Percentiles rank a stretch among this genome's conserved stretches.
Conservation (phyloP, 1,140 invertebrate genomes). For the Vanessa tameamea region DNA sequence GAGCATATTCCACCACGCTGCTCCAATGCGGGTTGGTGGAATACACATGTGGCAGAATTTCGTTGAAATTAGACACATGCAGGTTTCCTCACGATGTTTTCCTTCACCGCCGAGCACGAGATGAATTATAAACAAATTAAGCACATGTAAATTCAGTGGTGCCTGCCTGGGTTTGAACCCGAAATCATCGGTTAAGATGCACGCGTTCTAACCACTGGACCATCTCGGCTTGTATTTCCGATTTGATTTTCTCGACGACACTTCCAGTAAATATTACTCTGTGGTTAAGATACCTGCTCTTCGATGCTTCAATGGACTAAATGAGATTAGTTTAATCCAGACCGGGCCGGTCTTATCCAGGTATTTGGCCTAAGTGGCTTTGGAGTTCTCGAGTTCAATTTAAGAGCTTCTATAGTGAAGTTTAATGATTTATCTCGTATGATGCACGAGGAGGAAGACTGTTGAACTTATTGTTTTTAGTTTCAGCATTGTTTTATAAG, state of each 20-base stretch:
- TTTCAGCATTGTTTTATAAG: neutral
- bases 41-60: no score
- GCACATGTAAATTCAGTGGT: no score
- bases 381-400: neutral
- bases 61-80: no score
- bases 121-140: no score
- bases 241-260: neutral
- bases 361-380: slow-evolving; percentile 8
- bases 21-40: no score
- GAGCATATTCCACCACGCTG: no score
- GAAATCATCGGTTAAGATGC: no score
- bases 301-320: neutral
- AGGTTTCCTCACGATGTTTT: no score
- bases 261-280: neutral
- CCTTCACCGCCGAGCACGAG: no score
- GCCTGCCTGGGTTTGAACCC: no score
- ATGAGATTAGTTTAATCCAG: slow-evolving; percentile 10
- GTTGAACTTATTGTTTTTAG: neutral
- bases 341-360: slow-evolving; percentile 7
- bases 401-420: neutral
- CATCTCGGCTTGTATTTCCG: no score
- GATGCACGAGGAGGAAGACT: neutral
- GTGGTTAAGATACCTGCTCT: neutral
- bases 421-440: slow-evolving; percentile 6
- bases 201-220: no score